Percentiles rank a stretch among this genome's conserved stretches.
These are phyloP conservation scores for Sarcophaga bullata DNA, from an alignment of 1,140 invertebrate genomes.

Conservation along the genomic window DNA sequence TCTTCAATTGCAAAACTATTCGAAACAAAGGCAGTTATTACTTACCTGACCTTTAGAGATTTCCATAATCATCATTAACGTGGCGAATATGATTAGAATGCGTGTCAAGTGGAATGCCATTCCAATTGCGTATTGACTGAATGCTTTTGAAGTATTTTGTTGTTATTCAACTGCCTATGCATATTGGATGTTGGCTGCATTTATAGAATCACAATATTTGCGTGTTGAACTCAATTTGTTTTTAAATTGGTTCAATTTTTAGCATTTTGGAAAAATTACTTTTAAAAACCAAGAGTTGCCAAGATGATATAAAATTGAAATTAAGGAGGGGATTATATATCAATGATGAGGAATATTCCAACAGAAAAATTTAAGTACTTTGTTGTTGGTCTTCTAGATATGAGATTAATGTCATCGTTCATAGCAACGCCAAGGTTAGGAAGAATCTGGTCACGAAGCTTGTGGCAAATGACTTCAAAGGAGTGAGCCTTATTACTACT, in stretches of 20 bases:
- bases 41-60: neutral
- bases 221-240: constrained; percentile 35
- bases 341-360: no score
- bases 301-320: neutral
- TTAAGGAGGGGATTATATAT: no score
- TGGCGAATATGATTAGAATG: neutral
- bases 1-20: neutral
- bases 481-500: no score
- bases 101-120: constrained; percentile 30
- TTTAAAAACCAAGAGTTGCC: neutral
- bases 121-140: neutral
- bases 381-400: no score
- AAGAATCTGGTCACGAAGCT: no score
- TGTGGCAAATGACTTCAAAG: no score
- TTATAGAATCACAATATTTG: constrained; percentile 18
- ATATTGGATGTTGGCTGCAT: neutral
- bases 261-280: neutral
- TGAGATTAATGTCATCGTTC: no score
- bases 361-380: no score
- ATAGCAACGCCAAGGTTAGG: no score
- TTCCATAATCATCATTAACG: neutral
- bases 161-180: neutral
- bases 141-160: neutral
- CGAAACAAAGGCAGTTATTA: neutral
- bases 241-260: constrained; percentile 29